These are phyloP conservation scores for Mesorhabditis sp. DNA, from an alignment of 2,888 invertebrate species.

Conservation along the genomic window DNA sequence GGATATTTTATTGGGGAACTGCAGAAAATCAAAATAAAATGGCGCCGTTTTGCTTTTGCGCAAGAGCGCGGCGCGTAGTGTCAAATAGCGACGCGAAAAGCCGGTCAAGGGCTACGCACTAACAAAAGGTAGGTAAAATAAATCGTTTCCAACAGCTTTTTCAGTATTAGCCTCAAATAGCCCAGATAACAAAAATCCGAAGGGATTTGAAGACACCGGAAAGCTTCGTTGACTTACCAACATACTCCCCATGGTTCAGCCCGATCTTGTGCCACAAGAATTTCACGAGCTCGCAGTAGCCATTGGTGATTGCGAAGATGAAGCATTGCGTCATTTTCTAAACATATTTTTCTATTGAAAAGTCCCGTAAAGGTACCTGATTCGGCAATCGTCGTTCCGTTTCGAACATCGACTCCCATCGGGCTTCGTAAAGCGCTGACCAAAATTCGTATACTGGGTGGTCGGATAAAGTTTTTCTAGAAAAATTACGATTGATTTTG, in stretches of 20 bases:
- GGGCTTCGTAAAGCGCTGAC: slow-evolving; percentile 30
- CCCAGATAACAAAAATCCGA: no score
- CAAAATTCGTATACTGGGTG: slow-evolving; percentile 46
- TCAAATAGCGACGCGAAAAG: no score
- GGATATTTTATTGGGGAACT: no score
- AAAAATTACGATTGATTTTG: slow-evolving; percentile 6
- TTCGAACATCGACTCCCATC: slow-evolving; percentile 25
- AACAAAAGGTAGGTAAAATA: no score
- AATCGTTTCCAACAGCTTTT: no score
- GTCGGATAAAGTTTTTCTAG: slow-evolving; percentile 33
- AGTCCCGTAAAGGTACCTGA: slow-evolving; percentile 7
- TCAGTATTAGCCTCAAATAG: no score
- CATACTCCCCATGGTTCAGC: slow-evolving; percentile 26
- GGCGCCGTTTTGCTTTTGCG: neutral
- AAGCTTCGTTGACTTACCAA: slow-evolving; percentile 15
- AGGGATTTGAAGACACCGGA: neutral
- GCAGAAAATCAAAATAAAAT: neutral
- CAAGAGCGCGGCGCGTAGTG: no score
- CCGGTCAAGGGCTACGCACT: no score
- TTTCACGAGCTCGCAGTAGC: slow-evolving; percentile 30
- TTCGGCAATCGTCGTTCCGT: slow-evolving; percentile 30
- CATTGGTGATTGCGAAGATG: slow-evolving; percentile 37
- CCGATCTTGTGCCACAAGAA: slow-evolving; percentile 34
- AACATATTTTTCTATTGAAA: neutral
- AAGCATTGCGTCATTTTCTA: slow-evolving; percentile 32